Percentiles rank a stretch among this genome's conserved stretches.
Conservation (phyloP, 1,140 invertebrate species). For the Drosophila fuyamai region DNA sequence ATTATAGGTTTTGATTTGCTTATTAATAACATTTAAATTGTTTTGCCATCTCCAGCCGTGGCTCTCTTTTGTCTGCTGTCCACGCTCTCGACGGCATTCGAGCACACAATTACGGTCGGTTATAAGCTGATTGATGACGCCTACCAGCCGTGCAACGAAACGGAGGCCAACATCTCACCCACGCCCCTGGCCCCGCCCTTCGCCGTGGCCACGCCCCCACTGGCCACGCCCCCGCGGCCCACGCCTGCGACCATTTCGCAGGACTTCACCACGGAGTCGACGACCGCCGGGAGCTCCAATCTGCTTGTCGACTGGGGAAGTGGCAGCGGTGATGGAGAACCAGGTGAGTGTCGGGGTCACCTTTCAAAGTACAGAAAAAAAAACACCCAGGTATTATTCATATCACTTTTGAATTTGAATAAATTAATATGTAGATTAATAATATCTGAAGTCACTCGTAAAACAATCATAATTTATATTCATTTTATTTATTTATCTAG, state of each 20-base stretch:
- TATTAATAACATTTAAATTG: constrained; percentile 9
- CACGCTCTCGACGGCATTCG: constrained; percentile 88
- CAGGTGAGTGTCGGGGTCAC: constrained; percentile 43
- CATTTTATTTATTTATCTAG: too few species aligned
- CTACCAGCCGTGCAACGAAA: constrained; percentile 77
- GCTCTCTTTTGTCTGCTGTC: constrained; percentile 88
- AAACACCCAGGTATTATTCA: too few species aligned
- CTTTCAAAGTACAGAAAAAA: not conserved
- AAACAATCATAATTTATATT: not conserved
- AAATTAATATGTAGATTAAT: too few species aligned
- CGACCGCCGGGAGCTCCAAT: constrained; percentile 19
- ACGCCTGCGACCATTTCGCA: constrained; percentile 46
- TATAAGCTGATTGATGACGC: constrained; percentile 72
- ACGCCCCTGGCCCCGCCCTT: constrained; percentile 11
- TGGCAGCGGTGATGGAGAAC: constrained; percentile 55
- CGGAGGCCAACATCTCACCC: constrained; percentile 69
- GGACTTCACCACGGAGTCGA: constrained; percentile 2
- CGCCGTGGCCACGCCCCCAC: constrained; percentile 2
- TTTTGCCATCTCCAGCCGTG: constrained; percentile 80
- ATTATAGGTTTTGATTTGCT: not conserved
- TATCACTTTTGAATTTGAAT: not conserved
- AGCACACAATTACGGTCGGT: constrained; percentile 85
- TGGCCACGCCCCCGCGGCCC: constrained; percentile 22
- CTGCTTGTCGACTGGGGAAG: constrained; percentile 47
- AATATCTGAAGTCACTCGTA: too few species aligned